Base-by-base conservation (phyloP, 2,888 invertebrate species). In the Microctonus brassicae region DNA sequence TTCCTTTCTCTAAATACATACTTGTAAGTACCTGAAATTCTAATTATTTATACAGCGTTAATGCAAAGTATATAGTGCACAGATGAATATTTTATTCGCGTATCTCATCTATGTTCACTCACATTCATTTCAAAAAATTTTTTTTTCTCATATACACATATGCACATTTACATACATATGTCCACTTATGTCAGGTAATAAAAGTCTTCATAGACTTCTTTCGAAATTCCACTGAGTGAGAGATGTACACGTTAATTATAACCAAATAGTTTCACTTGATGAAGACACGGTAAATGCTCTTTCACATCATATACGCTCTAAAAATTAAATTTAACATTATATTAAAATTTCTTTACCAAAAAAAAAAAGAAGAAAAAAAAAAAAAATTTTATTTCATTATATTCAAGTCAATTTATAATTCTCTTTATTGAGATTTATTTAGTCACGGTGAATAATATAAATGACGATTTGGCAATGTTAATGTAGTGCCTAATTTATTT, bases 261-360 rank as follows among this genome's bases (percentile, higher is more conserved):
- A n/a, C 69, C 70, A 58, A 70, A 70, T 64, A 64, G 64, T 70
- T 70, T 70, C 70, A 70, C 70, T 58, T 42, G 52, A 62, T 42
- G 42, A 47, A 47, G 17, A 47, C 17, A 17, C 6, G 47, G 47
- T 47, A 47, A 47, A 47, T 47, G 47, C 47, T 47, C 47, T 47
- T 47, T 47, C 47, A 47, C 47, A 47, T 47, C 17, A 6, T 47
- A 47, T 17, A 17, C 47, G 17, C 47, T 47, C 3, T n/a, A 47
- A 47, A 47, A 47, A 47, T 47, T 47, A 17, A 47, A 47, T 47
- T 47, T 47, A 17, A 47, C 17, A 47, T 36, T 36, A 10, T 36
- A 36, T 47, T 5, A 47, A 47, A 47, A 20, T 47, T 47, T 47
- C 29, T 5, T 7, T 29, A 5, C 3, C 7, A 29, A 29, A 3